Conservation (phyloP, 2,113 vertebrate species). For the Phaetusa simplex region DNA sequence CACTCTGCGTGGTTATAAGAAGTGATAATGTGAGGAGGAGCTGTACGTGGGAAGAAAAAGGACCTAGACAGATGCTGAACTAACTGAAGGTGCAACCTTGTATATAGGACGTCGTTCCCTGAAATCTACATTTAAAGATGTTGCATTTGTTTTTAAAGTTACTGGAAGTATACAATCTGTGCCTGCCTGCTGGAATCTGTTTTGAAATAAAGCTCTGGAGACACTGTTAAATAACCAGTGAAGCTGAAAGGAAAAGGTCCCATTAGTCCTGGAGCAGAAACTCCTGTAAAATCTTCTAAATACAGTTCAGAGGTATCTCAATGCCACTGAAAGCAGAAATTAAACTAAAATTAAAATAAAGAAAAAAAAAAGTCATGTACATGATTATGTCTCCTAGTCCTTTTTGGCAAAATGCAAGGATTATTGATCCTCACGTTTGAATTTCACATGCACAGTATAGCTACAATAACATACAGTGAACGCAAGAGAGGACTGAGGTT, state of each 20-base stretch:
- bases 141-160: neutral
- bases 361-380: neutral
- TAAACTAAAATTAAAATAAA: neutral
- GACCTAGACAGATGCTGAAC: neutral
- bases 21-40: neutral
- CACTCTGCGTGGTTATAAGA: neutral
- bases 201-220: neutral
- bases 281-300: neutral
- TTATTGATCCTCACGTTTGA: neutral
- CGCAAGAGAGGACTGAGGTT: neutral
- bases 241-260: neutral
- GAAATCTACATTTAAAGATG: neutral
- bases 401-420: neutral
- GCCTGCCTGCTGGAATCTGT: neutral
- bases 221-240: neutral
- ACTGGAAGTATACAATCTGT: neutral
- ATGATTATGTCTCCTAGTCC: neutral
- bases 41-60: neutral
- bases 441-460: neutral
- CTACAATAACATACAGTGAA: neutral
- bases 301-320: neutral
- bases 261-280: neutral
- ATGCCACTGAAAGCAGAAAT: neutral
- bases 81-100: neutral
- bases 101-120: neutral